These are phyloP conservation scores for Bombus confusus DNA, from an alignment of 1,140 invertebrate genomes.

Conservation along the genomic window DNA sequence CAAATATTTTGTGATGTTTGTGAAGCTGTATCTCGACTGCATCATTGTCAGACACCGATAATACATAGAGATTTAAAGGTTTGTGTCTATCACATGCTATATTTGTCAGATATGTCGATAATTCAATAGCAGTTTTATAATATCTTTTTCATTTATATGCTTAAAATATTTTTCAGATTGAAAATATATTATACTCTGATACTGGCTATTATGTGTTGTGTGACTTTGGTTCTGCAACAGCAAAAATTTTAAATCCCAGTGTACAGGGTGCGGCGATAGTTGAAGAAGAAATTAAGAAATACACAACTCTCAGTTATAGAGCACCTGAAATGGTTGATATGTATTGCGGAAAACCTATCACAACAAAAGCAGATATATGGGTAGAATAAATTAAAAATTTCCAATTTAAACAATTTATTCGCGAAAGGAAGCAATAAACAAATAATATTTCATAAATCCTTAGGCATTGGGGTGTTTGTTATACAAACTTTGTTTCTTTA, in stretches of 20 bases:
- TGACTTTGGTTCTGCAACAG: slow-evolving; percentile 95
- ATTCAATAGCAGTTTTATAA: background rate
- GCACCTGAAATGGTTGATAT: slow-evolving; percentile 98
- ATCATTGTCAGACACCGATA: slow-evolving; percentile 97
- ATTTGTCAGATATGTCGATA: background rate
- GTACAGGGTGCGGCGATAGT: slow-evolving; percentile 88
- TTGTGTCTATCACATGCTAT: slow-evolving; percentile 29
- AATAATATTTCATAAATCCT: slow-evolving; percentile 67
- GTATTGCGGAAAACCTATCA: slow-evolving; percentile 93
- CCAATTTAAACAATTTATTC: background rate
- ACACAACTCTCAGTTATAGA: slow-evolving; percentile 96
- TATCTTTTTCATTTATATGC: background rate
- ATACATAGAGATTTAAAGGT: slow-evolving; percentile 98
- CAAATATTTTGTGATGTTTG: slow-evolving; percentile 97
- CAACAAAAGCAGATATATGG: slow-evolving; percentile 97
- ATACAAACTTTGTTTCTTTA: slow-evolving; percentile 96
- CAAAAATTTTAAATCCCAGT: slow-evolving; percentile 89
- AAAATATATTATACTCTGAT: slow-evolving; percentile 93
- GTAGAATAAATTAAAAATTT: slow-evolving; percentile 78
- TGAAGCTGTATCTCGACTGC: slow-evolving; percentile 95
- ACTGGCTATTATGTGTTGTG: slow-evolving; percentile 91
- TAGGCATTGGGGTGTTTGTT: slow-evolving; percentile 95
- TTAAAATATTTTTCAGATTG: slow-evolving; percentile 84
- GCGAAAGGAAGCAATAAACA: background rate
- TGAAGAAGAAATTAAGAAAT: slow-evolving; percentile 97